Base-by-base conservation (phyloP, 2,888 invertebrate species). In the Pseudeuparius sepicola region DNA sequence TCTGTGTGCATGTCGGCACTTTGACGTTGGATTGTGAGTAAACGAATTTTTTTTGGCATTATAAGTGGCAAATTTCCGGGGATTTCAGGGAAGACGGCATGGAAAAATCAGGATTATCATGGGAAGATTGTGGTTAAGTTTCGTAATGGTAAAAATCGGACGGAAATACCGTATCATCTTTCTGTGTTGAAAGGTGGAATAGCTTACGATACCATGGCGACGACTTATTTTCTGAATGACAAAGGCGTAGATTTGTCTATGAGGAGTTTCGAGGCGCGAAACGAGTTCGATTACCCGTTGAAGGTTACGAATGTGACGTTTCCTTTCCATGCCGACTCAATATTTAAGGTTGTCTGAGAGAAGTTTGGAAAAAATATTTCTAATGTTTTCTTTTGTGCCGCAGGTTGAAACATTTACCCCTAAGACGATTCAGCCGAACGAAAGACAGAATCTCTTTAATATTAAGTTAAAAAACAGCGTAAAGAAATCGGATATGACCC, bases 211-310 rank as follows among this genome's bases (percentile, higher is more conserved):
- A 57, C 65, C 18, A 66, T 71, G 25, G 59, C 64, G 23, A 69
- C 71, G 2, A 66, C 68, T 42, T 73, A 62, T 51, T 60, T 59
- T 48, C 56, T 56, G 31, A 59, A 57, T 42, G 56, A 52, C 40
- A 52, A 51, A 36, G 47, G 54, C 7, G 50, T 55, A 13, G 56
- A 54, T 34, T 46, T 57, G 14, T 52, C 56, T 12, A 65, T 67
- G 42, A 65, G 79, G 39, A 65, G 68, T 47, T 53, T 62, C 28
- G 50, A 51, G 38, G 67, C 85, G 39, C 72, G 73, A 34, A 89
- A 88, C 61, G 73, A 73, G 48, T 86, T 83, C 58, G 70, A 75
- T 51, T 68, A 75, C 47, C 75, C 85, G 5, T 58, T 89, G 37
- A 77, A 77, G 40, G 66, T 89, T 42, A 75, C 76, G 41, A 82